Conservation (phyloP, 2,113 vertebrate species). For the Chaetodon trifascialis region DNA sequence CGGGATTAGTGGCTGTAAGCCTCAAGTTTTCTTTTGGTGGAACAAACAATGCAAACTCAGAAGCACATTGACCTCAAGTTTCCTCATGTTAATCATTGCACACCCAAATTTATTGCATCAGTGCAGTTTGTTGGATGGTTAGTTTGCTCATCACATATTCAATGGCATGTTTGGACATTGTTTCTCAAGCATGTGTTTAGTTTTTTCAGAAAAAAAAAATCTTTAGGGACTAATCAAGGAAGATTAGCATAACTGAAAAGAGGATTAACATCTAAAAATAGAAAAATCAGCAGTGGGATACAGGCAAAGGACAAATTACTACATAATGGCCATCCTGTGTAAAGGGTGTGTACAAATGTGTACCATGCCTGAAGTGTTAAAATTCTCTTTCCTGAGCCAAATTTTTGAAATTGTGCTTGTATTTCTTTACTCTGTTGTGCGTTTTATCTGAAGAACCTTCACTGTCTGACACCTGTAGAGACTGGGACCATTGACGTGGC, state of each 20-base stretch:
- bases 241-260: conserved; percentile 5
- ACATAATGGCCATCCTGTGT: not conserved
- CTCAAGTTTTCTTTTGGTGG: conserved; percentile 26
- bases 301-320: not conserved
- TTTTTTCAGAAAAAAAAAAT: too few species aligned
- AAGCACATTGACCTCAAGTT: conserved; percentile 5
- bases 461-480: not conserved
- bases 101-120: not conserved
- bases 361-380: not conserved
- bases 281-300: not conserved
- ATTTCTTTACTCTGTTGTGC: not conserved
- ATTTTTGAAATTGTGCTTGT: not conserved
- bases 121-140: not conserved
- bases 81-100: not conserved
- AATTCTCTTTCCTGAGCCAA: not conserved
- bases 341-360: not conserved
- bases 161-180: not conserved
- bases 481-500: not conserved
- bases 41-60: conserved; percentile 28
- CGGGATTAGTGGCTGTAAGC: conserved; percentile 45
- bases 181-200: not conserved
- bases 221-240: conserved; percentile 7
- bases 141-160: conserved; percentile 6
- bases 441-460: not conserved
- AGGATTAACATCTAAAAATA: conserved; percentile 32